Evolutionary conservation across 2,797 vertebrate species (phyloP).

Genomic region (Cercopithecus hamlyni): DNA sequence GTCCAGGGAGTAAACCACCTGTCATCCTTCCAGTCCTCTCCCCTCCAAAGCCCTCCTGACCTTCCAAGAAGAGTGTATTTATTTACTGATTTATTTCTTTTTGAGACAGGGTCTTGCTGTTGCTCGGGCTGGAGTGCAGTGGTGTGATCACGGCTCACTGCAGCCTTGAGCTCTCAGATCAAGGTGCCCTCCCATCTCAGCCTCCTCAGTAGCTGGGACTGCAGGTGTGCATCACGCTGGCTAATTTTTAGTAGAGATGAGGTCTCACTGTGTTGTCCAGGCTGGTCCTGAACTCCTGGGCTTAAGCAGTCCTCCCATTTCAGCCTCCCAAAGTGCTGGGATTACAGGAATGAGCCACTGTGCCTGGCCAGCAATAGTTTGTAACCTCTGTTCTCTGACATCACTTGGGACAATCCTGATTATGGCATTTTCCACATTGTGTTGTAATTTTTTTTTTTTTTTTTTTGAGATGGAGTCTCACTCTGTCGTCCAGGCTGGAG

Average conservation of each 20-base stretch:
- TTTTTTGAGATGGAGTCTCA: too few relatives aligned
- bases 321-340: neutral
- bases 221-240: neutral
- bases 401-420: neutral
- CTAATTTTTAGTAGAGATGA: neutral
- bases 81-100: neutral
- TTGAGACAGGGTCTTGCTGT: neutral
- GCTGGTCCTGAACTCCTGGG: neutral
- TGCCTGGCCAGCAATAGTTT: neutral
- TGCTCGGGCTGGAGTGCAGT: neutral
- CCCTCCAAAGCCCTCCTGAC: neutral
- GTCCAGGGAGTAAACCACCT: neutral
- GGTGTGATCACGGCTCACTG: neutral
- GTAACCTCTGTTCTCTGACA: neutral
- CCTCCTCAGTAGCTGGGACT: neutral
- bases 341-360: neutral
- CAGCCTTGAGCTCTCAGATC: neutral
- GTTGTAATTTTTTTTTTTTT: neutral
- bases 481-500: too few relatives aligned
- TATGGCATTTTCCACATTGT: neutral
- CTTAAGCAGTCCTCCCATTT: neutral
- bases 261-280: neutral
- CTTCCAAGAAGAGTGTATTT: neutral
- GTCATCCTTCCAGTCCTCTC: neutral
- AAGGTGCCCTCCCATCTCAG: neutral